A percentile compares a stretch with the other conserved stretches of the same genome.
These are phyloP conservation scores for Amphipoea oculea DNA, from an alignment of 2,888 invertebrate species.

Conservation along the genomic window DNA sequence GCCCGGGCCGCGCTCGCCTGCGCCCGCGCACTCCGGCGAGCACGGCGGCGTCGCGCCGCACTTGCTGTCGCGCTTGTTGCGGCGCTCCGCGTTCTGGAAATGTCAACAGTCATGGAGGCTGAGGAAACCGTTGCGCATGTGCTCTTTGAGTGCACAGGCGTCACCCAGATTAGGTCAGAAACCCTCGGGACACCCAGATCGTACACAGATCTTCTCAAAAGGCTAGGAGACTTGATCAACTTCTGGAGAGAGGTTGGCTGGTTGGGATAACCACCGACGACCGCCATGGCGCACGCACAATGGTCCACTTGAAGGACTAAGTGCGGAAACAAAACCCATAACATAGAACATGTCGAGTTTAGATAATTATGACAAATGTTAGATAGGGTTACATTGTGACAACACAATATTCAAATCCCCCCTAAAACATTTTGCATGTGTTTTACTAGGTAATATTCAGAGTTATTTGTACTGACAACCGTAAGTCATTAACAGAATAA, in stretches of 20 bases:
- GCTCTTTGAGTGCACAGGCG: too few species aligned
- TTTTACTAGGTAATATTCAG: background rate
- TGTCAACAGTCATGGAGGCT: background rate
- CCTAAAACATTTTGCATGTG: background rate
- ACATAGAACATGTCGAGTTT: too few species aligned
- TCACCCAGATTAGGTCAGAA: too few species aligned
- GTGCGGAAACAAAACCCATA: too few species aligned
- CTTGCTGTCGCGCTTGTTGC: slow-evolving; percentile 77
- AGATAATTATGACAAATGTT: background rate
- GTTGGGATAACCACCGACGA: too few species aligned
- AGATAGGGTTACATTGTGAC: background rate
- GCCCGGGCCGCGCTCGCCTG: slow-evolving; percentile 76
- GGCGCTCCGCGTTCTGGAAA: slow-evolving; percentile 52
- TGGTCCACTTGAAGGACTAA: too few species aligned
- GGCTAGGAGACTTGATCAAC: too few species aligned
- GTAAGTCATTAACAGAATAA: background rate
- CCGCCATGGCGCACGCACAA: too few species aligned
- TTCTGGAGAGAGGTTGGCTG: too few species aligned
- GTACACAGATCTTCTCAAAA: too few species aligned
- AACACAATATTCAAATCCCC: background rate
- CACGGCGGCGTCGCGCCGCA: slow-evolving; percentile 92
- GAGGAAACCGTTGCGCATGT: too few species aligned
- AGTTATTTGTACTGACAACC: background rate
- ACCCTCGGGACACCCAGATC: too few species aligned
- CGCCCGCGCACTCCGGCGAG: slow-evolving; percentile 84